Evolutionary conservation across 2,113 vertebrate species (phyloP).

Genomic region (Sebastes schlegelii): DNA sequence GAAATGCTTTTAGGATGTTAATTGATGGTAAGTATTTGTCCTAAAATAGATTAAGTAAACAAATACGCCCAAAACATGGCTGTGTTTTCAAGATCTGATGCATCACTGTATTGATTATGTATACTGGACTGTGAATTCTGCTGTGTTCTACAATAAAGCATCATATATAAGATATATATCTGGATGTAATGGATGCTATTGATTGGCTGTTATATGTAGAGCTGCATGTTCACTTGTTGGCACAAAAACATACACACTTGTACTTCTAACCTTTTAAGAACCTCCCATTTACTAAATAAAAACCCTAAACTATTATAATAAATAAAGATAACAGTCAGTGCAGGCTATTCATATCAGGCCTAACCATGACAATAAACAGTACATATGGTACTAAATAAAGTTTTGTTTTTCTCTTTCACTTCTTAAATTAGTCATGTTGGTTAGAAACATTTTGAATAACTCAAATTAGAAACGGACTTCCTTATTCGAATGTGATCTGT

Average conservation of each 20-base stretch:
- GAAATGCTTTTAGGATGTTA: background rate
- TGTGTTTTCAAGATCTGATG: background rate
- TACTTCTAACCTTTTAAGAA: background rate
- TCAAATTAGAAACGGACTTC: slow-evolving; percentile 25
- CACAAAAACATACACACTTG: background rate
- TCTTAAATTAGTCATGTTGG: slow-evolving; percentile 5
- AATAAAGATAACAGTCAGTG: background rate
- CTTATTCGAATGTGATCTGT: background rate
- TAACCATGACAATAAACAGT: background rate
- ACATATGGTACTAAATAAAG: background rate
- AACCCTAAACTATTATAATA: background rate
- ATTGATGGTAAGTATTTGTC: background rate
- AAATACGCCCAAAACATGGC: background rate
- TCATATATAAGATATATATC: background rate
- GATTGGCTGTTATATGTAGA: background rate
- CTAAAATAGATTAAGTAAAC: background rate
- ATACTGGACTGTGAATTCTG: background rate
- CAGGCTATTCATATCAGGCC: background rate
- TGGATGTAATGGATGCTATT: background rate
- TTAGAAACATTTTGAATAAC: background rate
- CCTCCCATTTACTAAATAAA: background rate
- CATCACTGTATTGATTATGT: slow-evolving; percentile 20
- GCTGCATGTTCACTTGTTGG: background rate
- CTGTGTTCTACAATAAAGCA: background rate
- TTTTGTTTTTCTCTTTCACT: background rate